Evolutionary conservation across 2,797 vertebrate species (phyloP), one percentile per base, ranked within the genome.

Genomic region (Schizothorax lantsangensis): DNA sequence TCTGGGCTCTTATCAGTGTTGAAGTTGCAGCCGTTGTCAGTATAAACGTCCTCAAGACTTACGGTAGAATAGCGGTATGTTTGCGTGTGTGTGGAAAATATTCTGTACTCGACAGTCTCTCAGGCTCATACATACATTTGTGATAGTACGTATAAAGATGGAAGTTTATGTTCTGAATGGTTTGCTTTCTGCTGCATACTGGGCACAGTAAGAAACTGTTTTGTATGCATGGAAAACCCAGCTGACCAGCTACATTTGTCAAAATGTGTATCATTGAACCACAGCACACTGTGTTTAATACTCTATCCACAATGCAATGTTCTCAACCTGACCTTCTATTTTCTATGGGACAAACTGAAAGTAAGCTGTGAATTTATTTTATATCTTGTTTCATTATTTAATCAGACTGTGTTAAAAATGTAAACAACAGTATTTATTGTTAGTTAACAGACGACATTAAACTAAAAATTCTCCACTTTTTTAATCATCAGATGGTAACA

Each of bases 11-110:
- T 66, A 75, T 85, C 66, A 83, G 64, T 83, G 81, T 81, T 64
- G 84, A 86, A 88, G 88, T 83, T 81, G 59, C 83, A 83, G 75
- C 40, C 73, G 12, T 45, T 86, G 84, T 81, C 84, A 81, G 71
- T 81, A 78, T 84, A 68, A 82, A 86, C 47, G 38, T 84, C 87
- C 75, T 57, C 45, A 84, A 84, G 80, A 77, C 36, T 40, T 72
- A 83, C 71, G 68, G 66, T 23, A 52, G 17, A 52, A 30, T 33
- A 19, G 5, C 38, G 9, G 15, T 19, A 15, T 68, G 79, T 84
- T 79, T 81, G 30, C 15, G 11, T 7, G 43, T 6, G 68, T 54
- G 71, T 30, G 69, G 47, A 47, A 73, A 74, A 49, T 30, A 45
- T 73, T 26, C n/a, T 17, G 43, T 73, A 49, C 43, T 17, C 12